Base-by-base conservation (phyloP, 2,797 vertebrate genomes). In the Leptatherina wallacei region DNA sequence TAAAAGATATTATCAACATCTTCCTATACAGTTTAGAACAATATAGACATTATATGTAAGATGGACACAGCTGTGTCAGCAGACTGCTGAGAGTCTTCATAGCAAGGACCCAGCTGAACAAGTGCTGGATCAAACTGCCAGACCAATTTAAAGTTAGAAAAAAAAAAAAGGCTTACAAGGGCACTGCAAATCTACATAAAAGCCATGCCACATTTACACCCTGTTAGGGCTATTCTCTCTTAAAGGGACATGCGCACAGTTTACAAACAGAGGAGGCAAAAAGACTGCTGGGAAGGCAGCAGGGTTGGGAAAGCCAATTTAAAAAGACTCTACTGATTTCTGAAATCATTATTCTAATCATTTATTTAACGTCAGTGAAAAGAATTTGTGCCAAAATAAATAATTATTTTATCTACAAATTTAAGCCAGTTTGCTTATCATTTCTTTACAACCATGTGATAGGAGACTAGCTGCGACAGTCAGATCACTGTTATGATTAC, bases 161-260 rank as follows among this genome's bases (percentile, higher is more conserved):
- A 60, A 24, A 61, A 73, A 81, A 83, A 79, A 84, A 79, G 87
- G 88, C 85, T 90, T 88, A 87, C 79, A 84, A 88, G 87, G 89
- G 89, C 85, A 89, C 75, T 80, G 73, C 80, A 87, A 84, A 91
- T 91, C 85, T 90, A 92, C 88, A 89, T 91, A 83, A 86, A 93
- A 91, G 92, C 92, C 91, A 94, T 93, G 91, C 92, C 91, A 91
- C 87, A 91, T 89, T 86, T 80, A 91, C 65, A 72, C 82, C 88
- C 86, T 67, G 67, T 80, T 77, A 29, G 88, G 88, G 88, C 69
- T 84, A 59, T 88, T 88, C 88, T 93, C 79, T 93, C 89, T 95
- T 95, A 95, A 95, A 95, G 94, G 95, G 94, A 93, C 94, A 94
- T 94, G 95, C 92, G 92, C 88, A 93, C 92, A 90, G 83, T 94